phyloP scores from a whole-genome alignment of 2,888 invertebrate species.

The Zootermopsis nevadensis region DNA sequence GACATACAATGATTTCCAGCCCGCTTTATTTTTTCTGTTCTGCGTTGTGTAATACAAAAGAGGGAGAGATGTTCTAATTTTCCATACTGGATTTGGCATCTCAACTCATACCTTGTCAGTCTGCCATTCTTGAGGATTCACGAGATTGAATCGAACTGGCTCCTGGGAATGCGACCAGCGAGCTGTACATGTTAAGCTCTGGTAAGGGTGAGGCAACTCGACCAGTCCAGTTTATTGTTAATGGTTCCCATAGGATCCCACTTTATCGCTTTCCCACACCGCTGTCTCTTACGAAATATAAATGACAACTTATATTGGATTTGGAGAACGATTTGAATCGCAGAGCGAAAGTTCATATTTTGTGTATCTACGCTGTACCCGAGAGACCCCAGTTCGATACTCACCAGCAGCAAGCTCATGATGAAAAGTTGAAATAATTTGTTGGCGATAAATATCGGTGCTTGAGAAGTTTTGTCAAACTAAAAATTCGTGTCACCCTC shows the following conservation, averaged over 20 bases:
- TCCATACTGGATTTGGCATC: neutral
- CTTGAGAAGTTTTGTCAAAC: no score
- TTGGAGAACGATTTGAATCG: neutral
- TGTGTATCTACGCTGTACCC: neutral
- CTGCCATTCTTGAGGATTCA: neutral
- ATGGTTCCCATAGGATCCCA: neutral
- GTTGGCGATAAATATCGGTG: no score
- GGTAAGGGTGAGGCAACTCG: neutral
- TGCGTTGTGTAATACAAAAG: neutral
- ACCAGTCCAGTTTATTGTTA: neutral
- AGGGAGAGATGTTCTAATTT: neutral
- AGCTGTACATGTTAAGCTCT: neutral
- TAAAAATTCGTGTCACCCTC: no score
- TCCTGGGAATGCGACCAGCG: neutral
- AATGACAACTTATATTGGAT: neutral
- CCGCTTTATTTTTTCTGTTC: neutral
- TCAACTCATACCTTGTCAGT: neutral
- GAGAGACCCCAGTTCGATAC: neutral
- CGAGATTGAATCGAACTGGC: conserved; percentile 22
- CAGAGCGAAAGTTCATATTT: neutral
- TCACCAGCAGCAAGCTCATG: no score
- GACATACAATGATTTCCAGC: neutral
- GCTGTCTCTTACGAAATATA: neutral
- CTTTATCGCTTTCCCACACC: neutral
- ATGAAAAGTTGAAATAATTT: no score